Evolutionary conservation across 2,888 invertebrate species (phyloP), one percentile per base, ranked within the genome.

Genomic region (Catocala fraxini): DNA sequence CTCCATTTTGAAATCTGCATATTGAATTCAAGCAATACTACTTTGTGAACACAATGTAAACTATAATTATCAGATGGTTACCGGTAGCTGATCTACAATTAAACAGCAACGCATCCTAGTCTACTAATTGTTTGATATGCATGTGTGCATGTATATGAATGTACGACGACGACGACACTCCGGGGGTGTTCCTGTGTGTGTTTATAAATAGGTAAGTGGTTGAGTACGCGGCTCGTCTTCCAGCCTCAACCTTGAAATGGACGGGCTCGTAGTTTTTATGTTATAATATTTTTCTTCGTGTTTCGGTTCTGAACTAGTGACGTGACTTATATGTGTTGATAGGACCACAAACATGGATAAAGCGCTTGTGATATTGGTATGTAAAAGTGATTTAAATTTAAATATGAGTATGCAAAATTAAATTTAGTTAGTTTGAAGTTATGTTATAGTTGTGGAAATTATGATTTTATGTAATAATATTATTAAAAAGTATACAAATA

Each of bases 131-230:
- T 57, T 42, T 12, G 7, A 58, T 54, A 33, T 39, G 56, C 43
- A 57, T 73, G 75, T 77, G 78, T 76, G 78, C 34, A 78, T 75
- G 70, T 63, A 64, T 72, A 71, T 64, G 35, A 57, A 53, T 64
- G 56, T 63, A 70, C 68, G 70, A 42, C 13, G 53, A 15, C 11
- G 11, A 15, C 11, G 11, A 48, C 63, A 68, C 66, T 69, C 68
- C 59, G 77, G 80, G 83, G 80, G 82, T 77, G 63, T 78, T 83
- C 83, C 71, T 79, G 88, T 90, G 89, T 89, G 91, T 75, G 90
- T 90, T 89, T 90, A 92, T 93, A 93, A 89, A 93, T 92, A 93
- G 87, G 86, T 88, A 82, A 84, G 90, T 87, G 86, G 82, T 88
- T 85, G 84, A 73, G 79, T 76, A 70, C 70, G 72, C 81, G 80